Conservation (phyloP, 53 echinoderm and acorn worm species). For the Mesocentrotus franciscanus region DNA sequence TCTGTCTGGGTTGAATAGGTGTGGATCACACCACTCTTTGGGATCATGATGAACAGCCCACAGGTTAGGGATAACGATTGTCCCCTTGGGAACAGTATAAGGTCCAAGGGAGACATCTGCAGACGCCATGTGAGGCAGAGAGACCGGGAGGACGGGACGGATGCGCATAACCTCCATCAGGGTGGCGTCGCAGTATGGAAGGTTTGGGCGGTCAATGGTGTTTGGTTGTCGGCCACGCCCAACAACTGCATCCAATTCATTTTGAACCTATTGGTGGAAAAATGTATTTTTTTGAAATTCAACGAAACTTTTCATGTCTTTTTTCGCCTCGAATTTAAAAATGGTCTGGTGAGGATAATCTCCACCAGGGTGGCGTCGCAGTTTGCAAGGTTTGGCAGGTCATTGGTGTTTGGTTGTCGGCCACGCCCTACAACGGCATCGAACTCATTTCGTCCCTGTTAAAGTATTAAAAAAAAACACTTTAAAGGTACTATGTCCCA, state of each 20-base stretch:
- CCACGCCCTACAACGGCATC: constrained; percentile 68
- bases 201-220: constrained; percentile 56
- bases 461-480: no score
- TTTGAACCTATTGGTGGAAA: constrained; percentile 51
- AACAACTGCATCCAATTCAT: constrained; percentile 70
- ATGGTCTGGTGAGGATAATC: constrained; percentile 47
- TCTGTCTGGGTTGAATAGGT: constrained; percentile 34
- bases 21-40: constrained; percentile 24
- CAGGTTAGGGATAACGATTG: constrained; percentile 48
- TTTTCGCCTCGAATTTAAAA: no score
- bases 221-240: constrained; percentile 69
- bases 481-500: no score
- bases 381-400: constrained; percentile 65
- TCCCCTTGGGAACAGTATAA: constrained; percentile 57
- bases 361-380: constrained; percentile 71
- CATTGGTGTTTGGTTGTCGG: constrained; percentile 63
- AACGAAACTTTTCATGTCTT: no score
- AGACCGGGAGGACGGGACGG: constrained; percentile 46
- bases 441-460: constrained; percentile 70
- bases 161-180: constrained; percentile 68
- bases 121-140: constrained; percentile 39
- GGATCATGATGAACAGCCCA: constrained; percentile 55
- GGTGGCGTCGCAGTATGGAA: constrained; percentile 73
- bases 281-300: not conserved
- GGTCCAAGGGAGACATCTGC: not conserved